Conservation (phyloP, 2,888 invertebrate genomes). For the Andricus quercusramuli region DNA sequence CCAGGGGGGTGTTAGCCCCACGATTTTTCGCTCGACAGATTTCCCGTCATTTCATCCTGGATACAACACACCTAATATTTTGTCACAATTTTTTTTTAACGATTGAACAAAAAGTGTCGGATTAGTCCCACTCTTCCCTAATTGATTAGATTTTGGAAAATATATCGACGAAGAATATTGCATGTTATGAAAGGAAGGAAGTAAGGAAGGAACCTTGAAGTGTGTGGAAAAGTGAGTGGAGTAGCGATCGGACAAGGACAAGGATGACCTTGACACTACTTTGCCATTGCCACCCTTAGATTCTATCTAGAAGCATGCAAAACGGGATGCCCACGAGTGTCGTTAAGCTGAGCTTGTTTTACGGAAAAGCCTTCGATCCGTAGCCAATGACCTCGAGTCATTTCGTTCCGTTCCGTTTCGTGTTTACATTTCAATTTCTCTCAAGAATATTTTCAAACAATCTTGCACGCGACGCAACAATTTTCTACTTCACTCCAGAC, state of each 20-base stretch:
- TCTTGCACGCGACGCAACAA: slow-evolving; percentile 17
- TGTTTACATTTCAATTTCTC: slow-evolving; percentile 18
- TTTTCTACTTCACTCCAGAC: background rate
- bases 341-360: slow-evolving; percentile 49
- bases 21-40: too few relatives aligned
- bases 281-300: slow-evolving; percentile 62
- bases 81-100: too few relatives aligned
- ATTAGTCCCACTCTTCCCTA: too few relatives aligned
- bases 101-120: too few relatives aligned
- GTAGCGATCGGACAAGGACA: background rate
- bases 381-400: background rate
- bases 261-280: slow-evolving; percentile 67
- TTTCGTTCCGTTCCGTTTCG: background rate
- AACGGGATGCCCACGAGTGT: slow-evolving; percentile 50
- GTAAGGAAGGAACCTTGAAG: too few relatives aligned
- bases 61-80: too few relatives aligned
- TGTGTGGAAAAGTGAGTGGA: too few relatives aligned
- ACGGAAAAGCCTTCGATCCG: slow-evolving; percentile 14
- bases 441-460: slow-evolving; percentile 7
- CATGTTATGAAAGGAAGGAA: too few relatives aligned
- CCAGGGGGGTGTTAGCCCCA: too few relatives aligned
- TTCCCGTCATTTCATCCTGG: too few relatives aligned
- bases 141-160: too few relatives aligned
- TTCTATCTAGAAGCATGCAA: slow-evolving; percentile 71
- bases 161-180: too few relatives aligned